Evolutionary conservation across 1,140 invertebrate genomes (phyloP).

Genomic region (Drosophila funebris): DNA sequence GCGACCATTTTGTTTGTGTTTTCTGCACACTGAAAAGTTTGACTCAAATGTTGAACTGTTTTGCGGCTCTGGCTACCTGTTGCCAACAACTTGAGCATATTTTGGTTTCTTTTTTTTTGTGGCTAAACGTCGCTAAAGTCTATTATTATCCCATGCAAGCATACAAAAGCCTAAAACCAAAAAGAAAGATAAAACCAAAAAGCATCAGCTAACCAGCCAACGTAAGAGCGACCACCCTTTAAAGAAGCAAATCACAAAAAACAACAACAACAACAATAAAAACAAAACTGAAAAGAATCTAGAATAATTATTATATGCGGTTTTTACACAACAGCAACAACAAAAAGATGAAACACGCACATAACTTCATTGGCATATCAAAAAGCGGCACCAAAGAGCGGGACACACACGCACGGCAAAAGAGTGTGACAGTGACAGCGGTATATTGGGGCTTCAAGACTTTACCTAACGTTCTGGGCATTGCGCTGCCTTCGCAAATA

Average conservation of each 20-base stretch:
- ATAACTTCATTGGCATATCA: slow-evolving; percentile 20
- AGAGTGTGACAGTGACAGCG: slow-evolving; percentile 18
- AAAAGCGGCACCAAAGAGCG: slow-evolving; percentile 12
- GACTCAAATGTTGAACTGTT: slow-evolving; percentile 4
- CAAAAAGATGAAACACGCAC: slow-evolving; percentile 3
- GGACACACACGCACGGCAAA: not conserved
- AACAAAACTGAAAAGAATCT: slow-evolving; percentile 49
- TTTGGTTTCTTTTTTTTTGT: slow-evolving; percentile 8
- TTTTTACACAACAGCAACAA: slow-evolving; percentile 40
- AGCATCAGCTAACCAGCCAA: slow-evolving; percentile 24
- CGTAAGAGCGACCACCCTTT: slow-evolving; percentile 69
- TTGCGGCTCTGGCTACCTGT: slow-evolving; percentile 26
- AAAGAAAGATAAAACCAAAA: slow-evolving; percentile 33
- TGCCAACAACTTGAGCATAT: slow-evolving; percentile 21
- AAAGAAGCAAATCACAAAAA: slow-evolving; percentile 22
- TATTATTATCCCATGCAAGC: slow-evolving; percentile 28
- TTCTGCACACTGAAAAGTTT: slow-evolving; percentile 31
- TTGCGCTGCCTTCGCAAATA: not conserved
- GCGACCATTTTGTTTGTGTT: slow-evolving; percentile 10
- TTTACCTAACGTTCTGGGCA: slow-evolving; percentile 66
- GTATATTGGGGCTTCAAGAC: slow-evolving; percentile 60
- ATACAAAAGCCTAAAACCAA: slow-evolving; percentile 37
- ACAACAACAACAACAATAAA: slow-evolving; percentile 8
- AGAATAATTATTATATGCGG: slow-evolving; percentile 75
- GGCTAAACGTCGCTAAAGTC: slow-evolving; percentile 39